These are phyloP conservation scores for Florisuga fusca DNA, from an alignment of 2,797 vertebrate species.

Conservation along the genomic window DNA sequence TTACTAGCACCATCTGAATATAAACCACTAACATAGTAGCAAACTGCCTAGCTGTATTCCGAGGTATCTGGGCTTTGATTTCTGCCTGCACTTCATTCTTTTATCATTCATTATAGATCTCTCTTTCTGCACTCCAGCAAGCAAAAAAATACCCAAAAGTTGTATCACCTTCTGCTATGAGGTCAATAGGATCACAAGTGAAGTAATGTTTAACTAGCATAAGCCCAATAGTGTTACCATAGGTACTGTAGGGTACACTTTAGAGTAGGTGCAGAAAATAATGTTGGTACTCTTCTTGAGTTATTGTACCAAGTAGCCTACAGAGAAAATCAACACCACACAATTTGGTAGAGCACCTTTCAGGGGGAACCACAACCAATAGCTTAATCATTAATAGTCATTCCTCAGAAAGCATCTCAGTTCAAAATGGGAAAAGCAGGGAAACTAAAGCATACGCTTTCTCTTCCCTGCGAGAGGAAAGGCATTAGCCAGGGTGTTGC, in stretches of 20 bases:
- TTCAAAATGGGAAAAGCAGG: background rate
- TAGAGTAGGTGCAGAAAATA: background rate
- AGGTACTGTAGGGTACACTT: background rate
- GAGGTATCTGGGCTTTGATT: background rate
- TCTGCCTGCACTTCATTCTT: background rate
- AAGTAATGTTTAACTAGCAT: background rate
- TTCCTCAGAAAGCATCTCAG: background rate
- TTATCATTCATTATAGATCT: background rate
- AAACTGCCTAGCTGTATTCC: background rate
- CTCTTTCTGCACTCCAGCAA: background rate
- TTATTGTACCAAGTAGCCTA: background rate
- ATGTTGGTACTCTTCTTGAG: background rate
- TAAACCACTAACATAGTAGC: background rate
- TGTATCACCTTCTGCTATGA: background rate
- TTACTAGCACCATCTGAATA: background rate
- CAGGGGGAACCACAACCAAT: background rate
- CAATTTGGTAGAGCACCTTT: background rate
- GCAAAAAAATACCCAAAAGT: background rate
- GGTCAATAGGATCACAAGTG: background rate
- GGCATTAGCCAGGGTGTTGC: background rate
- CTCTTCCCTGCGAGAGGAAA: background rate
- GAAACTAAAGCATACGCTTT: background rate
- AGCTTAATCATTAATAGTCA: background rate
- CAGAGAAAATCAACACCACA: background rate
- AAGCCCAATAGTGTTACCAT: background rate